A percentile compares a stretch with the other conserved stretches of the same genome.
Conservation (phyloP, 2,113 vertebrate genomes). For the Varanus salvator region DNA sequence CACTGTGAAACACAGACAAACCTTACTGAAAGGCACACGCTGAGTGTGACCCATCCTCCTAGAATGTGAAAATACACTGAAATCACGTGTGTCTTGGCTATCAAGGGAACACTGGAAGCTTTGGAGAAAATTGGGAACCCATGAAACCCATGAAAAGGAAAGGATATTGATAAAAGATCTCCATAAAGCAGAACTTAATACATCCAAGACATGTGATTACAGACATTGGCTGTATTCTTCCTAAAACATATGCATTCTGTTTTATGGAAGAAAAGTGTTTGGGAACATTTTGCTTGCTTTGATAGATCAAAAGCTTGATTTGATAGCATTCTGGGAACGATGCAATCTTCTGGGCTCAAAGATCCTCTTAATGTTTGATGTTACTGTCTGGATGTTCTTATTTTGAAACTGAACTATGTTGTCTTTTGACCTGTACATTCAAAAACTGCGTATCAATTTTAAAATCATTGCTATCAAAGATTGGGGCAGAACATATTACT, state of each 20-base stretch:
- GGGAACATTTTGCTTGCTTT: neutral
- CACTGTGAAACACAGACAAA: neutral
- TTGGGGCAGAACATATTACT: neutral
- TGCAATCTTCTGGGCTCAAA: neutral
- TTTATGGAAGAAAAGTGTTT: neutral
- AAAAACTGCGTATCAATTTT: neutral
- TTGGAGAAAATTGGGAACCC: neutral
- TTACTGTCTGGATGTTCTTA: neutral
- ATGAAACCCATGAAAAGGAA: neutral
- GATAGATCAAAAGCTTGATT: neutral
- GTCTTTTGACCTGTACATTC: neutral
- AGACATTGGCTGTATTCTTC: neutral
- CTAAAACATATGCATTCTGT: neutral
- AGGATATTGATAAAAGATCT: neutral
- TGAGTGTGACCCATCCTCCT: too few relatives aligned
- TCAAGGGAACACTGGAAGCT: neutral
- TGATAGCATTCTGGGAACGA: neutral
- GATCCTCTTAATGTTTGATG: neutral
- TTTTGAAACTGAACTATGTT: neutral
- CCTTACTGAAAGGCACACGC: neutral
- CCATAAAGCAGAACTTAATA: neutral
- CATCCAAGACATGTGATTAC: neutral
- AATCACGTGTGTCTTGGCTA: neutral
- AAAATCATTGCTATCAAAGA: neutral
- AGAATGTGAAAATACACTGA: neutral